These are phyloP conservation scores for Halichondria panicea DNA, from an alignment of 37 sponge, comb jelly and placozoan species.

Conservation along the genomic window DNA sequence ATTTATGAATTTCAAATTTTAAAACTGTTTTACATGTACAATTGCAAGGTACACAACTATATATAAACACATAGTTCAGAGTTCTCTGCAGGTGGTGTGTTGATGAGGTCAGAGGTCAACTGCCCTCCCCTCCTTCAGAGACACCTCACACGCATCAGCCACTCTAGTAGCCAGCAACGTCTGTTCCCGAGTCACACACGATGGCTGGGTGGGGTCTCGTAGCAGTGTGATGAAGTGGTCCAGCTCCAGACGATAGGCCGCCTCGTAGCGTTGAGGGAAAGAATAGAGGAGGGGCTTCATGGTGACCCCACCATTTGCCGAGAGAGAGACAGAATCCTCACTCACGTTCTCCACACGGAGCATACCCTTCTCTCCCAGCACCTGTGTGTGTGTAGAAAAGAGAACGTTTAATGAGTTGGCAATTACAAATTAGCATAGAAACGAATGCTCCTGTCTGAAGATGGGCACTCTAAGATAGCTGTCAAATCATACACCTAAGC, in stretches of 20 bases:
- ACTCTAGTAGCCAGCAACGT: slow-evolving; percentile 35
- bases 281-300: slow-evolving; percentile 42
- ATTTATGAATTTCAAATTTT: background rate
- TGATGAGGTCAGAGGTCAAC: slow-evolving; percentile 7
- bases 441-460: no score
- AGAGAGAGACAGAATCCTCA: slow-evolving; percentile 23
- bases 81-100: background rate
- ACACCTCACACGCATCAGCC: slow-evolving; percentile 62
- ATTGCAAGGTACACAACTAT: no score
- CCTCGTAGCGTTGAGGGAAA: slow-evolving; percentile 73
- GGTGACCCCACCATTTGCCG: slow-evolving; percentile 2
- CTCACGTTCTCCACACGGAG: slow-evolving; percentile 45
- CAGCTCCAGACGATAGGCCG: slow-evolving; percentile 40
- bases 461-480: no score
- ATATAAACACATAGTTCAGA: no score
- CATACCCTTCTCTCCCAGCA: slow-evolving; percentile 77
- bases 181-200: slow-evolving; percentile 32
- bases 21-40: background rate
- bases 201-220: slow-evolving; percentile 19
- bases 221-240: slow-evolving; percentile 58
- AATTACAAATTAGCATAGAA: no score
- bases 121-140: slow-evolving; percentile 34
- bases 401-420: no score
- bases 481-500: no score
- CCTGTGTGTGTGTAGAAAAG: slow-evolving; percentile 7